Conservation (phyloP, 2,113 vertebrate species). For the Brachionichthys hirsutus region DNA sequence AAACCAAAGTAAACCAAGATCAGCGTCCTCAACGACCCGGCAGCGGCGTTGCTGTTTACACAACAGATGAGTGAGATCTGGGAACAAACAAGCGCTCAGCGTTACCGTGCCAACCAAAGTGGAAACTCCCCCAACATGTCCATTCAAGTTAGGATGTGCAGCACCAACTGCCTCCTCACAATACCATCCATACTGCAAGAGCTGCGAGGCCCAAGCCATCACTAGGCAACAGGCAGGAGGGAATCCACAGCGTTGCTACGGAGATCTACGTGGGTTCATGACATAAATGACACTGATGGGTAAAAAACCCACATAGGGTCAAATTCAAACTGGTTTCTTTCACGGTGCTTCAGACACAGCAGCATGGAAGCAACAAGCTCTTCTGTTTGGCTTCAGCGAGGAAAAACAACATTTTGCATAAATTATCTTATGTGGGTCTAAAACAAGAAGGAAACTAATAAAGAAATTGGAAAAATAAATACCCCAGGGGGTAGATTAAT, state of each 20-base stretch:
- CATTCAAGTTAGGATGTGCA: slow-evolving; percentile 61
- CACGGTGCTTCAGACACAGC: slow-evolving; percentile 5
- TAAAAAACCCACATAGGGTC: slow-evolving; percentile 12
- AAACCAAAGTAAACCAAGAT: background rate
- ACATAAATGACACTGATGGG: slow-evolving; percentile 15
- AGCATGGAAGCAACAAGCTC: slow-evolving; percentile 12
- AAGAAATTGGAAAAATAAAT: slow-evolving; percentile 5
- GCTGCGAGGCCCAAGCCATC: slow-evolving; percentile 52
- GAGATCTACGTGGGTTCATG: slow-evolving; percentile 23
- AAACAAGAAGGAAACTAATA: slow-evolving; percentile 2
- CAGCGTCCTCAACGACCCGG: slow-evolving; percentile 1
- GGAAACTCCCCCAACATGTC: slow-evolving; percentile 56
- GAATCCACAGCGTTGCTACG: slow-evolving; percentile 48
- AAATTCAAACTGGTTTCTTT: slow-evolving; percentile 1
- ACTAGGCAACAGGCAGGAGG: slow-evolving; percentile 69
- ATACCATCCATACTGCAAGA: slow-evolving; percentile 26
- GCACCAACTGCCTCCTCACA: slow-evolving; percentile 51
- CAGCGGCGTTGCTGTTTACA: slow-evolving; percentile 36
- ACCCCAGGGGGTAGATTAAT: slow-evolving; percentile 1
- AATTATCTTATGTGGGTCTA: background rate
- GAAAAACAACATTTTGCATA: background rate
- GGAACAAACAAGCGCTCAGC: slow-evolving; percentile 44
- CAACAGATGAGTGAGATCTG: slow-evolving; percentile 33
- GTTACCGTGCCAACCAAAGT: slow-evolving; percentile 58
- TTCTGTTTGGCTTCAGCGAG: slow-evolving; percentile 1